Evolutionary conservation across 1,140 invertebrate genomes (phyloP).

Genomic region (Parapsyche elsis): DNA sequence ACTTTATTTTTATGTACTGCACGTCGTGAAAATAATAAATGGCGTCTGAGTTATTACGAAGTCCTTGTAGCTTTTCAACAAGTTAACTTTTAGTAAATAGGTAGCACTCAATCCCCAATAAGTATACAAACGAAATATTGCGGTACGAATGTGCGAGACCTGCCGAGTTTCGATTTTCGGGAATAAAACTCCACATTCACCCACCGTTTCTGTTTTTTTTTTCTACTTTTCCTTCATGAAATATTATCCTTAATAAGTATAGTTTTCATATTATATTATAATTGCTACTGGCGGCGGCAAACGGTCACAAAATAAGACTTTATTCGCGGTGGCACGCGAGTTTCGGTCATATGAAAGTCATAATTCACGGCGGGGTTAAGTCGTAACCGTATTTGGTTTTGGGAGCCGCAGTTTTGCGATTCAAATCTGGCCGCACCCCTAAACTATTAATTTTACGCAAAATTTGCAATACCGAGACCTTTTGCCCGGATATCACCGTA

Average conservation of each 20-base stretch:
- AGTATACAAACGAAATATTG: no score
- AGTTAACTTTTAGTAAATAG: no score
- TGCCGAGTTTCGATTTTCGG: no score
- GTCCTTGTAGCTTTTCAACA: no score
- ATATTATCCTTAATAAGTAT: conserved; percentile 8
- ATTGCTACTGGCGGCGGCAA: neutral
- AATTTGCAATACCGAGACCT: neutral
- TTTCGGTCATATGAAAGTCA: conserved; percentile 14
- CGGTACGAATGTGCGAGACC: no score
- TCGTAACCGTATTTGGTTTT: neutral
- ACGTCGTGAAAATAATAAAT: no score
- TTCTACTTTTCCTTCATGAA: neutral
- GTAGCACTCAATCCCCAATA: no score
- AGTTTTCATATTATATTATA: neutral
- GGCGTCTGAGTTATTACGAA: no score
- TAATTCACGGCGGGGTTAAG: neutral
- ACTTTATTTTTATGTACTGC: no score
- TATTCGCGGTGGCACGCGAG: neutral
- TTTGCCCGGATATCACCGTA: neutral
- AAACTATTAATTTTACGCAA: neutral
- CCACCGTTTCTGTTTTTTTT: no score
- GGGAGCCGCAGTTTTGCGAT: conserved; percentile 5
- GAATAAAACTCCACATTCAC: no score
- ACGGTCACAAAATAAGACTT: conserved; percentile 1
- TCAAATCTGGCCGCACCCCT: neutral